Base-by-base conservation (phyloP, 1,140 invertebrate genomes). In the Caerostris extrusa region DNA sequence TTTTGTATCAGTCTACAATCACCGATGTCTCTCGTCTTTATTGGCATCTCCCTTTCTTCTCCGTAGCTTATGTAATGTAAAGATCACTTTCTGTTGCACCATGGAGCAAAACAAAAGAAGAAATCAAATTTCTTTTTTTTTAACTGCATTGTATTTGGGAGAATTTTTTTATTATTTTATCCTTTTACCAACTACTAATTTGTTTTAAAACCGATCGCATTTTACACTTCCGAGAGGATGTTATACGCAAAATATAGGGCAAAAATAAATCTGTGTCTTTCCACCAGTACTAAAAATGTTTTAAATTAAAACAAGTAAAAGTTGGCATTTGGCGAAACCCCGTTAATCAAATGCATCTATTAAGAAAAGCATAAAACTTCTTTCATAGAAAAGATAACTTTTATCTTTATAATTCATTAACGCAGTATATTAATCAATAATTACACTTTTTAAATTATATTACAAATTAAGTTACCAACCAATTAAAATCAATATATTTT, bases 1-100 rank as follows among this genome's bases (percentile, higher is more conserved):
- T 89, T 83, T 89, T 89, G 87, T 89, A 89, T 89, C 87, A 89
- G 14, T 89, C 87, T 89, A 89, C 87, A 89, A 69, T 89, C 87
- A 71, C 87, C 87, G 64, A 89, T 89, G 87, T 89, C 71, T 77
- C 71, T 77, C 71, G 71, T 34, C 71, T 77, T 77, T 77, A 89
- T 89, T 89, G 64, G 87, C 64, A 55, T 89, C 69, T 89, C 87
- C 87, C 87, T 77, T 77, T 77, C 71, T 77, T 77, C 71, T 77
- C 8, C 34, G 34, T 12, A 77, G 60, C 60, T 61, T 71, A 89
- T 19, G 64, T 67, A 89, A 69, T 56, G 64, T 19, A 69, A 89
- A 89, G 87, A 89, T 89, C 87, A 64, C 64, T 89, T 56, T 69
- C 56, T 56, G 82, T 89, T 83, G 82, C 82, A 56, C 56, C 82